Evolutionary conservation across 2,888 invertebrate genomes (phyloP).

Genomic region (Cryptus armator): DNA sequence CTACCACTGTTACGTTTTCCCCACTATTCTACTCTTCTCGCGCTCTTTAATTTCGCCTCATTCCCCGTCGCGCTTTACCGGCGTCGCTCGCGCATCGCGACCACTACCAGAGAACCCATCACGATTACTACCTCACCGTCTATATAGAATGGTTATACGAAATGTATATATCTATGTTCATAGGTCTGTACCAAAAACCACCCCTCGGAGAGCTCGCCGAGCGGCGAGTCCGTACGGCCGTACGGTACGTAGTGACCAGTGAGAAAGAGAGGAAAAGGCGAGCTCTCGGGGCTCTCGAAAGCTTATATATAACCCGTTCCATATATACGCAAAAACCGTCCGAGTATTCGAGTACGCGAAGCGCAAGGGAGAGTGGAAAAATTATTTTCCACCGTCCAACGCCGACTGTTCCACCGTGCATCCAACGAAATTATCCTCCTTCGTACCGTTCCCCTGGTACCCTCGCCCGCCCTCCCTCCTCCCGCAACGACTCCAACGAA

Average conservation of each 20-base stretch:
- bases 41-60: constrained; percentile 72
- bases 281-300: constrained; percentile 44
- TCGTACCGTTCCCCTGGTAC: constrained; percentile 33
- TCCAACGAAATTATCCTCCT: constrained; percentile 42
- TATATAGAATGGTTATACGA: constrained; percentile 49
- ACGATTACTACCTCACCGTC: constrained; percentile 69
- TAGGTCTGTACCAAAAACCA: constrained; percentile 56
- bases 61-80: constrained; percentile 72
- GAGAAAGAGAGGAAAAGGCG: constrained; percentile 65
- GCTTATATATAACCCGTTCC: constrained; percentile 31
- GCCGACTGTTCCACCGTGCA: constrained; percentile 57
- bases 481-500: constrained; percentile 65
- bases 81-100: constrained; percentile 57
- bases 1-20: constrained; percentile 54
- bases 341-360: constrained; percentile 56
- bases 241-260: constrained; percentile 60
- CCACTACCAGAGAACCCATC: constrained; percentile 45
- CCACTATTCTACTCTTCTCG: constrained; percentile 60
- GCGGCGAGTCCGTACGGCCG: constrained; percentile 60
- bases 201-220: constrained; percentile 68
- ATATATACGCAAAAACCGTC: constrained; percentile 43
- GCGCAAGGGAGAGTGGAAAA: constrained; percentile 75
- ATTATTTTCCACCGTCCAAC: constrained; percentile 81
- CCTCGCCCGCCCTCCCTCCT: background rate
- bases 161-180: constrained; percentile 3